Percentiles rank a stretch among this genome's conserved stretches.
These are phyloP conservation scores for Drosophila merina DNA, from an alignment of 2,888 invertebrate species.

Conservation along the genomic window DNA sequence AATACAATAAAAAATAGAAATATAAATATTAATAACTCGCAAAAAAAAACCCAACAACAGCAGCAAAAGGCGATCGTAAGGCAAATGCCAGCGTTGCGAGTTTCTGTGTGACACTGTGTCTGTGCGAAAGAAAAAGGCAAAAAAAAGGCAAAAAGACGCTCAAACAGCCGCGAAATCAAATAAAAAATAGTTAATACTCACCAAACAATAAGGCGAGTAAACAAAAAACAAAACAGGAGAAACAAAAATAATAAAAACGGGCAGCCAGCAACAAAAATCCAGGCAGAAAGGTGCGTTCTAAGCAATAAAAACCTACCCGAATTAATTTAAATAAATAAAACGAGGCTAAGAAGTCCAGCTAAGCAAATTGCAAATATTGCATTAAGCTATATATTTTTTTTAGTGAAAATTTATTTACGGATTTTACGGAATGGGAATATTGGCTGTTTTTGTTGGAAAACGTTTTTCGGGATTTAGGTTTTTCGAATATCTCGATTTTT, in stretches of 20 bases:
- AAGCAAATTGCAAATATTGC: conserved; percentile 34
- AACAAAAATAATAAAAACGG: not conserved
- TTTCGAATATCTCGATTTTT: not conserved
- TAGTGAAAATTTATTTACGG: not conserved
- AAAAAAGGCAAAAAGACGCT: not conserved
- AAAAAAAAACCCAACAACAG: conserved; percentile 10
- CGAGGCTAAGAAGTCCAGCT: conserved; percentile 7
- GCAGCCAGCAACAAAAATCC: conserved; percentile 22
- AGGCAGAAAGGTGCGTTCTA: conserved; percentile 66
- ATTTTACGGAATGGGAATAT: conserved; percentile 21
- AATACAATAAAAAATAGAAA: not conserved
- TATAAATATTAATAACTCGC: conserved; percentile 10
- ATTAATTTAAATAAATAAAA: conserved; percentile 30
- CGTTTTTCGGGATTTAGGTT: conserved; percentile 18
- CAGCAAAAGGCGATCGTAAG: conserved; percentile 14
- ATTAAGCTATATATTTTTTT: conserved; percentile 10
- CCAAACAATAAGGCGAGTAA: conserved; percentile 16
- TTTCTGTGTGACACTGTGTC: conserved; percentile 26
- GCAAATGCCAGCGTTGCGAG: conserved; percentile 26
- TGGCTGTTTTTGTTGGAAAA: conserved; percentile 28
- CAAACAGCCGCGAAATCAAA: conserved; percentile 1
- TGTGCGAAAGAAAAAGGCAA: conserved; percentile 11
- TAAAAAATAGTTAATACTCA: conserved; percentile 2
- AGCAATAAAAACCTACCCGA: conserved; percentile 7
- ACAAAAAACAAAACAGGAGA: conserved; percentile 17